A percentile compares a stretch with the other conserved stretches of the same genome.
Conservation (phyloP, 2,888 invertebrate species). For the Lepidonotus clava region DNA sequence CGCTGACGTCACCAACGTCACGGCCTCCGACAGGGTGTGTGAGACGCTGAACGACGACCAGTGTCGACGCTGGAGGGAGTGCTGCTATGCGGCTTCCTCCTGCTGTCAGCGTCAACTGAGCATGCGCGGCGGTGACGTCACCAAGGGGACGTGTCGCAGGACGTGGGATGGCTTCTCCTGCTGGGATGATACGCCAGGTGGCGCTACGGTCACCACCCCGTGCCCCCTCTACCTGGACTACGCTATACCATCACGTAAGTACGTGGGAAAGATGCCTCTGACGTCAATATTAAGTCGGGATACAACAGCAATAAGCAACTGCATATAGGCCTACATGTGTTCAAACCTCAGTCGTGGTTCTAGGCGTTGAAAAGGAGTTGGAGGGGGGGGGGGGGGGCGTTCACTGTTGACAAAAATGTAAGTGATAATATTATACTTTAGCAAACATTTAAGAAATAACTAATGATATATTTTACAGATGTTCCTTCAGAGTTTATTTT, state of each 20-base stretch:
- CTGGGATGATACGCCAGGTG: conserved; percentile 61
- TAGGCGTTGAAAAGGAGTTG: no score
- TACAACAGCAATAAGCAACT: no score
- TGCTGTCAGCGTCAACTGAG: conserved; percentile 51
- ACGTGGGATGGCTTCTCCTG: conserved; percentile 68
- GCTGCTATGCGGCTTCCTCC: background rate
- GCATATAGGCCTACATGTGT: no score
- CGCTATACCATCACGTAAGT: conserved; percentile 59
- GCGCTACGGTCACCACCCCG: conserved; percentile 35
- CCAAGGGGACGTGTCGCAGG: conserved; percentile 51
- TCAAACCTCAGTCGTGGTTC: no score
- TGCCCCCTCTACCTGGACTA: conserved; percentile 62
- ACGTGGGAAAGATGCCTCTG: no score
- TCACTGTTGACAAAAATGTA: no score
- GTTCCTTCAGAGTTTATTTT: no score
- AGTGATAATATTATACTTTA: no score
- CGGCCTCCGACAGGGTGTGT: background rate
- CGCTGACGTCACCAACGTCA: conserved; percentile 24
- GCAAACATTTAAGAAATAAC: no score
- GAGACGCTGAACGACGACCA: conserved; percentile 34
- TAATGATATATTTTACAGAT: no score
- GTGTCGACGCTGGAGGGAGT: conserved; percentile 49
- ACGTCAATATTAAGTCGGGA: no score
- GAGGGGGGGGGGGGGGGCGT: no score
- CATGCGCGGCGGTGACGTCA: background rate